Conservation (phyloP, 2,888 invertebrate species). For the Drosophila kambysellisi region DNA sequence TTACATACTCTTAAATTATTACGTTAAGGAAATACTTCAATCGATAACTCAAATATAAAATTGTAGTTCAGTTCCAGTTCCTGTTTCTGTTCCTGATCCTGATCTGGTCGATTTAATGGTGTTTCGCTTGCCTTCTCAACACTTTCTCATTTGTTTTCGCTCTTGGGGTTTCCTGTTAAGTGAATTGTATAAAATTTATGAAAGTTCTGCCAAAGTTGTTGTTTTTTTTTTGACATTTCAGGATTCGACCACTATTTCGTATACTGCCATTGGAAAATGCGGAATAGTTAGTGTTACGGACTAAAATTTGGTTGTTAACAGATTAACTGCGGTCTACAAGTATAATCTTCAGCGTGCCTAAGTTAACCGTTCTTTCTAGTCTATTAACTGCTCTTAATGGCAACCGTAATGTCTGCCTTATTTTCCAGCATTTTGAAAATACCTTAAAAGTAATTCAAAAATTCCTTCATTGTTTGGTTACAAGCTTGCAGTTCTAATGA, state of each 20-base stretch:
- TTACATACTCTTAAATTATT: not conserved
- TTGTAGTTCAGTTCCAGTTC: constrained; percentile 13
- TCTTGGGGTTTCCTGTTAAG: constrained; percentile 41
- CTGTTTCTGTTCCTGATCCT: constrained; percentile 16
- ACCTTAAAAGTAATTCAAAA: not conserved
- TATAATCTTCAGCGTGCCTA: not conserved
- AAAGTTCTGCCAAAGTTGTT: constrained; percentile 37
- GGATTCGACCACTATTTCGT: not conserved
- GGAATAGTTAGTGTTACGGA: not conserved
- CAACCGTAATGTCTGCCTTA: not conserved
- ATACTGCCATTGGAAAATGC: not conserved
- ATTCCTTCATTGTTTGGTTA: not conserved
- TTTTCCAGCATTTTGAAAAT: constrained; percentile 2
- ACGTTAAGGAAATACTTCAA: not conserved
- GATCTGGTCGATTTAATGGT: not conserved
- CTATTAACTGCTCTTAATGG: not conserved
- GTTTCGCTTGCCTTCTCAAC: not conserved
- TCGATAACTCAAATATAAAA: not conserved
- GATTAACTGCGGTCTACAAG: not conserved
- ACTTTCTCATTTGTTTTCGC: not conserved
- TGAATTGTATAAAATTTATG: constrained; percentile 66
- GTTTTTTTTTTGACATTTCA: not conserved
- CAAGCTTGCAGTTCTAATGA: constrained; percentile 24
- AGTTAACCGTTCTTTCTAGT: not conserved
- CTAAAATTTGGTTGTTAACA: not conserved